Conservation (phyloP, 2,888 invertebrate species). For the Branchinecta sandiegonensis region DNA sequence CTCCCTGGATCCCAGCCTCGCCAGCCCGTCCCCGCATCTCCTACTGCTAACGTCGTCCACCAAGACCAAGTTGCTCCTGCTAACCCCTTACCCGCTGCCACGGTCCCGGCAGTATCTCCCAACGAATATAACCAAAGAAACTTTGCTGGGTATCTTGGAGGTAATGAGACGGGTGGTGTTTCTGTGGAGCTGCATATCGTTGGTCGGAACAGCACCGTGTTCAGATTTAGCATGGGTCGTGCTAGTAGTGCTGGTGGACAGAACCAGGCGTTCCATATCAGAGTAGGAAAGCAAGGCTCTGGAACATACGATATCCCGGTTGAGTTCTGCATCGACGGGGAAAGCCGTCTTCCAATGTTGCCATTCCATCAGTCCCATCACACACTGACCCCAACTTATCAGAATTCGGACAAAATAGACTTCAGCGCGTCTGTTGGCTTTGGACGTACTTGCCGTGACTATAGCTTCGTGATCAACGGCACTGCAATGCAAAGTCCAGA, state of each 20-base stretch:
- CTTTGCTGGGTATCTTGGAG: background rate
- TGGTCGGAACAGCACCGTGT: background rate
- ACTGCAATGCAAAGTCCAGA: slow-evolving; percentile 9
- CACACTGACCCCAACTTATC: background rate
- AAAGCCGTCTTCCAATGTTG: background rate
- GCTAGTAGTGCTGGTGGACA: background rate
- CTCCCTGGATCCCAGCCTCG: too few relatives aligned
- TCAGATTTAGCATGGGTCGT: background rate
- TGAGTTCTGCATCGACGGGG: slow-evolving; percentile 1
- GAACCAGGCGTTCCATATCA: slow-evolving; percentile 1
- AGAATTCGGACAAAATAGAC: background rate
- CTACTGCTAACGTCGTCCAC: too few relatives aligned
- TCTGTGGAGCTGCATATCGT: background rate
- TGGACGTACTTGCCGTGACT: background rate
- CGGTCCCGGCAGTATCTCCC: background rate
- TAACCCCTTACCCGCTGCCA: too few relatives aligned
- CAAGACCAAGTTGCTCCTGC: too few relatives aligned
- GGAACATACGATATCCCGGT: background rate
- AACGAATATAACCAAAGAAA: background rate
- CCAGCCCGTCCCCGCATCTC: too few relatives aligned
- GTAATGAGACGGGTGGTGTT: background rate
- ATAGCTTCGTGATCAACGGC: background rate
- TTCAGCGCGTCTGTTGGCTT: slow-evolving; percentile 5
- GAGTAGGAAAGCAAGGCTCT: background rate
- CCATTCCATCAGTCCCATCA: background rate